Conservation (phyloP, 1,140 invertebrate genomes). For the Bacillus rossius region DNA sequence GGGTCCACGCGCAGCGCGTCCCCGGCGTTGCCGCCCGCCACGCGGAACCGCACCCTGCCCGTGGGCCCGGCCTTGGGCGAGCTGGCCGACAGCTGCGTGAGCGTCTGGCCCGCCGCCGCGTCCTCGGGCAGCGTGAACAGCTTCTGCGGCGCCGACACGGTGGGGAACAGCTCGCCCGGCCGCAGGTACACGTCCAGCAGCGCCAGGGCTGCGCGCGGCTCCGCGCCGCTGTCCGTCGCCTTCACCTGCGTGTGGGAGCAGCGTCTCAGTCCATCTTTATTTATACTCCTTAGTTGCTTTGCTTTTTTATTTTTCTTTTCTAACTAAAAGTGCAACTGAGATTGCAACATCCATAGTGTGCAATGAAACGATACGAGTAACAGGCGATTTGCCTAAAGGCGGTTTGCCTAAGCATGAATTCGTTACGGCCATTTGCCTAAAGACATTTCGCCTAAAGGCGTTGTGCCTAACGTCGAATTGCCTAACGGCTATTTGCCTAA, state of each 20-base stretch:
- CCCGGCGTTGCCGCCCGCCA: slow-evolving; percentile 88
- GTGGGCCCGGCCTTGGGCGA: slow-evolving; percentile 65
- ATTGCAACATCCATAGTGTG: too few species aligned
- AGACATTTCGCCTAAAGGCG: too few species aligned
- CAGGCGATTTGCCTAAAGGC: too few species aligned
- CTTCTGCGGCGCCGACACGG: slow-evolving; percentile 59
- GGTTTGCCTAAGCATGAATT: too few species aligned
- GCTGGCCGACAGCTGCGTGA: slow-evolving; percentile 63
- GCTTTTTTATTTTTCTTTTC: too few species aligned
- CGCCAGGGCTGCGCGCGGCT: slow-evolving; percentile 55
- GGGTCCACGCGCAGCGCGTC: slow-evolving; percentile 76
- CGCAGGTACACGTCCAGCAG: slow-evolving; percentile 65
- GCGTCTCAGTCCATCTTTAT: neutral
- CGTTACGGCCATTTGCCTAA: too few species aligned
- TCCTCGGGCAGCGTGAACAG: slow-evolving; percentile 76
- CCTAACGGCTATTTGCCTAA: too few species aligned
- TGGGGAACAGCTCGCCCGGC: slow-evolving; percentile 67
- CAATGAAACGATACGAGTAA: too few species aligned
- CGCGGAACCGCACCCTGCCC: slow-evolving; percentile 67
- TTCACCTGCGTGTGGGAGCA: slow-evolving; percentile 36
- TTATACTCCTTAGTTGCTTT: too few species aligned
- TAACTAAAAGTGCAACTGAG: too few species aligned
- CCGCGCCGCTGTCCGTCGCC: slow-evolving; percentile 31
- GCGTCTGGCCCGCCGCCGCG: slow-evolving; percentile 60
- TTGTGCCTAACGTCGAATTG: too few species aligned